Evolutionary conservation across 2,797 vertebrate genomes (phyloP), one percentile per base, ranked within the genome.

Genomic region (Etheostoma perlongum): DNA sequence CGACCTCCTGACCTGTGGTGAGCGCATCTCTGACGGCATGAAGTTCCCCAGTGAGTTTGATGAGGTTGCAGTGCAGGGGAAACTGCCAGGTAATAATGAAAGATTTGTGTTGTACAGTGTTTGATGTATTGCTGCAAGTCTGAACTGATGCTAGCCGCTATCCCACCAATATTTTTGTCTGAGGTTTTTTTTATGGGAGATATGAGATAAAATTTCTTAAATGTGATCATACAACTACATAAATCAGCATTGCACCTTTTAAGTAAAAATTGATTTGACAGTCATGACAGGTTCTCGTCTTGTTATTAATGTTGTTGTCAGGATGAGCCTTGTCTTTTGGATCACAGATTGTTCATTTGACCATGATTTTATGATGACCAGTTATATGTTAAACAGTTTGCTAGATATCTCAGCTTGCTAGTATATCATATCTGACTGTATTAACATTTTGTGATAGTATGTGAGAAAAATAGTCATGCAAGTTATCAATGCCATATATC

Each of bases 31-130:
- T n/a, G 97, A 99, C 63, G 98, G 98, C 53, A 88, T 98, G 93
- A 99, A 96, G 93, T 99, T 99, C 93, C 98, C 98, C 91, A 98
- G 98, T 74, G 98, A 99, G 90, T 99, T 99, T 87, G 98, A 99
- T 86, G 98, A 99, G 90, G 85, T 98, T 46, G 97, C 96, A 18
- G 96, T 98, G 82, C 96, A 97, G 84, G 97, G 97, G 51, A 99
- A 97, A 85, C 93, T 99, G 66, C 97, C 97, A 85, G 97, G 98
- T 99, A 94, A 86, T 2, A 8, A 10, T 18, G 4, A 25, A 16
- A 13, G 9, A 44, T 0, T 3, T 60, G 1, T 49, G 46, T 1
- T 55, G 1, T n/a, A 19, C 11, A n/a, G 13, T 64, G 18, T 62
- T 40, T 40, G 42, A 54, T 30, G n/a, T 21, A 6, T 9, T 68